A percentile compares a stretch with the other conserved stretches of the same genome.
Evolutionary conservation across 2,888 invertebrate species (phyloP).

Genomic region (Lasioglossum vierecki): DNA sequence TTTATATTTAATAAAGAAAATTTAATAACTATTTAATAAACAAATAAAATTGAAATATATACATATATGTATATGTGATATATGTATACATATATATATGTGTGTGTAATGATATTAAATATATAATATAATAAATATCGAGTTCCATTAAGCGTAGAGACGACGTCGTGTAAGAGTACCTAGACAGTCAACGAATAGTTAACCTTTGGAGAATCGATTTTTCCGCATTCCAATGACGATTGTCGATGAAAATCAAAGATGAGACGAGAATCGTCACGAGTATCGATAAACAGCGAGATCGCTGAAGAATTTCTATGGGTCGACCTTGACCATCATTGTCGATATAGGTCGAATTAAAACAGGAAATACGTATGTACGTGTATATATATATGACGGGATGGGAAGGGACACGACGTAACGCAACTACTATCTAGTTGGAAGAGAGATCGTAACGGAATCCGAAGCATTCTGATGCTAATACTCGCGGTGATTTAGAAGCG

Average conservation of each 20-base stretch:
- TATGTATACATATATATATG: too few relatives aligned
- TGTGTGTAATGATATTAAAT: too few relatives aligned
- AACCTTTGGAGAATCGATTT: background rate
- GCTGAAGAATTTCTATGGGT: background rate
- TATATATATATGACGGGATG: background rate
- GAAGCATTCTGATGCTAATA: background rate
- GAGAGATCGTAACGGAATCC: constrained; percentile 26
- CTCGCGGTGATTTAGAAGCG: background rate
- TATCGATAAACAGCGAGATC: constrained; percentile 8
- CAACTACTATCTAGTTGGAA: background rate
- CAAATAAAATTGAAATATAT: too few relatives aligned
- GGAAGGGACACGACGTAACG: background rate
- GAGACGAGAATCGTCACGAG: background rate
- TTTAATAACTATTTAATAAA: too few relatives aligned
- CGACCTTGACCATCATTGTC: constrained; percentile 26
- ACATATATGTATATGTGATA: too few relatives aligned
- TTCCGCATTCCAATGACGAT: background rate
- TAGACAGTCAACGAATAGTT: background rate
- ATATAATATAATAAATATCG: too few relatives aligned
- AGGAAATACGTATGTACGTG: background rate
- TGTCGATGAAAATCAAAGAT: background rate
- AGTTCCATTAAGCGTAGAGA: background rate
- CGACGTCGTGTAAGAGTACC: background rate
- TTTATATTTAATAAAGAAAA: too few relatives aligned
- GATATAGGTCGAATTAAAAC: background rate